Evolutionary conservation across 2,113 vertebrate species (phyloP).

Genomic region (Oncorhynchus gorbuscha): DNA sequence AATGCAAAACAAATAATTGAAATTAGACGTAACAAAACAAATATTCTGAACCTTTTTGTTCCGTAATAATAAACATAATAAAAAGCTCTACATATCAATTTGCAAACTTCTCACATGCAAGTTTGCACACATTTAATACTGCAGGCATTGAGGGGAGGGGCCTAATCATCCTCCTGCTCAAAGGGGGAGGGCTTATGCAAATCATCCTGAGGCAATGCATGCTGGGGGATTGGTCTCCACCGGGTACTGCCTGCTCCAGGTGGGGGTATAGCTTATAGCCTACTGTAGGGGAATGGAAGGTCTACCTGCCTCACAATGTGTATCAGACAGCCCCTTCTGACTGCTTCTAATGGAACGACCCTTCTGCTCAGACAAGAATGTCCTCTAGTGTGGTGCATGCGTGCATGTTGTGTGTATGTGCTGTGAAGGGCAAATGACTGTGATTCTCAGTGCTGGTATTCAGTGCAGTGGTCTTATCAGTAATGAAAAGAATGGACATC

Average conservation of each 20-base stretch:
- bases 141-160: conserved; percentile 63
- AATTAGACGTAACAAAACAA: conserved; percentile 56
- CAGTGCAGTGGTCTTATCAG: conserved; percentile 60
- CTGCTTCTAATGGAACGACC: not conserved
- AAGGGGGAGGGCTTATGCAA: conserved; percentile 43
- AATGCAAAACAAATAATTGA: conserved; percentile 52
- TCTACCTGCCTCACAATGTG: conserved; percentile 2
- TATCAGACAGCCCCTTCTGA: not conserved
- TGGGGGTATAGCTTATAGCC: conserved; percentile 22
- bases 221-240: conserved; percentile 54
- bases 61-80: conserved; percentile 51
- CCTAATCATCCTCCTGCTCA: conserved; percentile 51
- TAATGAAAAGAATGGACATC: conserved; percentile 27
- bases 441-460: conserved; percentile 57
- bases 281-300: conserved; percentile 13
- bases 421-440: conserved; percentile 43
- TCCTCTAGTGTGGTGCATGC: conserved; percentile 13
- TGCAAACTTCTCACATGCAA: conserved; percentile 73
- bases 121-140: conserved; percentile 77
- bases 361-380: not conserved
- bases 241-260: conserved; percentile 42
- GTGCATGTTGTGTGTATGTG: conserved; percentile 28
- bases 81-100: conserved; percentile 64
- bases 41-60: conserved; percentile 61
- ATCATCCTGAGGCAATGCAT: conserved; percentile 63